A percentile compares a stretch with the other conserved stretches of the same genome.
Conservation (phyloP, 2,797 vertebrate species). For the Phrynocephalus guinanensis region DNA sequence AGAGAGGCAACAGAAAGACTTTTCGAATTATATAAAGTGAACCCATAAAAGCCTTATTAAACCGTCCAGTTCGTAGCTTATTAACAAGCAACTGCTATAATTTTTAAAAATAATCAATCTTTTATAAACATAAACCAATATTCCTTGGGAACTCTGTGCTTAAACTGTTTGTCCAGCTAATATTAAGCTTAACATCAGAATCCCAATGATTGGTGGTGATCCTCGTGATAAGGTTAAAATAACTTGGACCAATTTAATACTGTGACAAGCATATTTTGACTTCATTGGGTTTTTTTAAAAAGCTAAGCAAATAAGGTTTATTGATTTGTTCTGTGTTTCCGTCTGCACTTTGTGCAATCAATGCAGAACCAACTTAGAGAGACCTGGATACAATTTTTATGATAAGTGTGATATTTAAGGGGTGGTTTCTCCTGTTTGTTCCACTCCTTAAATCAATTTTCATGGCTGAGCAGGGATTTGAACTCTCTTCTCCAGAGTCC, state of each 20-base stretch:
- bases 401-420: too few species aligned
- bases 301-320: too few species aligned
- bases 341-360: too few species aligned
- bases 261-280: neutral
- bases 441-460: too few species aligned
- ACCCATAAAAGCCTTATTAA: neutral
- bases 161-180: neutral
- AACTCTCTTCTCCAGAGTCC: too few species aligned
- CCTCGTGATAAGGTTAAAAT: neutral
- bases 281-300: neutral
- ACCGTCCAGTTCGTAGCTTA: neutral
- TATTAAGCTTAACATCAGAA: neutral
- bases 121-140: neutral
- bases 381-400: too few species aligned
- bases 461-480: too few species aligned
- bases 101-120: neutral
- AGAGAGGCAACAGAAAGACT: neutral
- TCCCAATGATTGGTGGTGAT: neutral
- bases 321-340: neutral
- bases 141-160: neutral
- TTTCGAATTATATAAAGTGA: neutral
- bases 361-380: too few species aligned
- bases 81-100: neutral
- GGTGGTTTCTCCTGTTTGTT: too few species aligned
- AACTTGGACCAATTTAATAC: neutral